Base-by-base conservation (phyloP, 2,797 vertebrate genomes). In the Microctenopoma steveboyesi region DNA sequence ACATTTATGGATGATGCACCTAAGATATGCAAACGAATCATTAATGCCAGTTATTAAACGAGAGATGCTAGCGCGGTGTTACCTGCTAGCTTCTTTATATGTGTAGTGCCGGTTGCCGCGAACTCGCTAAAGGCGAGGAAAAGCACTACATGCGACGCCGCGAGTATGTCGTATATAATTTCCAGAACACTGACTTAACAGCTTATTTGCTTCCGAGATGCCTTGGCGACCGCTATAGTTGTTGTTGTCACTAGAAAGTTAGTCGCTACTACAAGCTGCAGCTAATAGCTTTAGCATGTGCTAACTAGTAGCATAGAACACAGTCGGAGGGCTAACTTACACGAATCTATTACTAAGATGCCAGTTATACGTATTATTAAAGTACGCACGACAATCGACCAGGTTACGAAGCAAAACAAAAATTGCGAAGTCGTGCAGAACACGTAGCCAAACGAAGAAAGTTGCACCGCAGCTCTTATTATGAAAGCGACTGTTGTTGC, bases 251-350 rank as follows among this genome's bases (percentile, higher is more conserved):
- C n/a, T 3, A 15, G 0, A 37, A 49, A 15, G 42, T 22, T 2
- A 37, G 4, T 10, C 3, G 11, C 12, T 33, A 37, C 46, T 14
- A 25, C 15, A 14, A 40, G 11, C 28, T 4, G 30, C 7, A 18
- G 74, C 60, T 62, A 52, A 18, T 25, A 5, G 10, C 8, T 9
- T 77, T 81, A 85, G 81, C 81, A 67, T 40, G 42, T 45, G 69
- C 72, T 81, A 82, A 58, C 37, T 5, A 11, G 16, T 18, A 66
- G 65, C 75, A 50, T 1, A 64, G 43, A 62, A 9, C 54, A 30
- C 45, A 9, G 22, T 28, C 7, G 1, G 2, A 45, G 6, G 13
- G 43, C 43, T 43, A 15, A 15, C 14, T 43, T n/a, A 4, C n/a
- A 47, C n/a, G 9, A 9, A 18, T 11, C 46, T 10, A 3, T 22